Evolutionary conservation across 2,888 invertebrate species (phyloP), one percentile per base, ranked within the genome.

Genomic region (Chorisops tibialis): DNA sequence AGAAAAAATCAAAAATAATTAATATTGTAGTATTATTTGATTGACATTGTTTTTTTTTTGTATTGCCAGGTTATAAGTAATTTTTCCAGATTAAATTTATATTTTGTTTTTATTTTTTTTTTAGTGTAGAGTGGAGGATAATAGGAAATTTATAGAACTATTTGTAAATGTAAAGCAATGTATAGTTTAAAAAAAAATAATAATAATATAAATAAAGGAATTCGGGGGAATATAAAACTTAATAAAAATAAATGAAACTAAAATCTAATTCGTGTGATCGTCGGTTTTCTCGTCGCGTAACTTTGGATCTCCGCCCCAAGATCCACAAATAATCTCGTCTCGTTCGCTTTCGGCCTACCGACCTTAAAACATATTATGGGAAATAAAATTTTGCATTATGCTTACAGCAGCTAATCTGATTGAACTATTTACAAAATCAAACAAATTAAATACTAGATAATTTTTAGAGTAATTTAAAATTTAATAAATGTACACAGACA

Each of bases 221-320:
- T 49, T 38, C 18, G 9, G 48, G 48, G 48, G 48, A 59, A 59
- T 50, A 48, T 48, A 22, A 48, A 47, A 63, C n/a, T n/a, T 38
- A 49, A 51, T 38, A 21, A 52, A 38, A n/a, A n/a, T n/a, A n/a
- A n/a, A n/a, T n/a, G n/a, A n/a, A n/a, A n/a, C n/a, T 11, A 52
- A 39, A 39, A 38, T 39, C 14, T 69, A 64, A 70, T 67, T 75
- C 74, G 74, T 71, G 67, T 67, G 61, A 71, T 72, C 71, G 74
- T 73, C 68, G 68, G 68, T 68, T 69, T 49, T 61, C 56, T 64
- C 67, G 67, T 69, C 75, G 76, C 73, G 75, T 69, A 63, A 59
- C 41, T 64, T 65, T 37, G 72, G 74, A 73, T 74, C 71, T 74
- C 73, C 77, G 77, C 78, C 77, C 75, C 77, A 74, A 70, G 70